A percentile compares a stretch with the other conserved stretches of the same genome.
Conservation (phyloP, 2,113 vertebrate species). For the Neopipo cinnamomea region DNA sequence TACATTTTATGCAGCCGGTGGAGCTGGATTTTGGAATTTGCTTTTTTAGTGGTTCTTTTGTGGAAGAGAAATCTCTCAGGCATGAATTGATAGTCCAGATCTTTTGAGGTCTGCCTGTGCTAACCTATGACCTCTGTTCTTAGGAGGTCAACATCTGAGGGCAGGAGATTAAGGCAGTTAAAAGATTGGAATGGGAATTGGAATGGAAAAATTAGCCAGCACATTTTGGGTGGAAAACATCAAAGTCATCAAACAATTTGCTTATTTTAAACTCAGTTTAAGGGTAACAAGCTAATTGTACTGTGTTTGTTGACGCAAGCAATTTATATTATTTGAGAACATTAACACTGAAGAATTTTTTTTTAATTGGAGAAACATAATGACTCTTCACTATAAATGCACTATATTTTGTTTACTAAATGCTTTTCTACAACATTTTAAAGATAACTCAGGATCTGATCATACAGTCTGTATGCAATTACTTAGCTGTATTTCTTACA, state of each 20-base stretch:
- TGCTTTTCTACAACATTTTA: not conserved
- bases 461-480: not conserved
- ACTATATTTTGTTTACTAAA: not conserved
- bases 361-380: not conserved
- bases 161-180: conserved; percentile 85
- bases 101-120: conserved; percentile 82
- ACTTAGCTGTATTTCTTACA: not conserved
- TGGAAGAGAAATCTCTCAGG: conserved; percentile 80
- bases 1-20: conserved; percentile 62
- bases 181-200: conserved; percentile 81
- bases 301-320: conserved; percentile 61
- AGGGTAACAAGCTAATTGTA: conserved; percentile 78
- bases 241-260: conserved; percentile 81
- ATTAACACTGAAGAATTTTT: conserved; percentile 25
- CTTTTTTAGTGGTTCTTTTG: conserved; percentile 79
- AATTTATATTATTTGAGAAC: conserved; percentile 58
- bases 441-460: not conserved
- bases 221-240: conserved; percentile 84
- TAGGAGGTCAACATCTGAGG: conserved; percentile 84
- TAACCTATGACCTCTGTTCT: conserved; percentile 84
- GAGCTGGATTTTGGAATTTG: conserved; percentile 80
- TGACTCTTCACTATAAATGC: not conserved
- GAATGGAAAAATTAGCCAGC: conserved; percentile 84
- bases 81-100: conserved; percentile 85
- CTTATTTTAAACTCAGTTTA: conserved; percentile 80